Evolutionary conservation across 1,140 invertebrate genomes (phyloP), one percentile per base, ranked within the genome.

Genomic region (Plectus sambesii): DNA sequence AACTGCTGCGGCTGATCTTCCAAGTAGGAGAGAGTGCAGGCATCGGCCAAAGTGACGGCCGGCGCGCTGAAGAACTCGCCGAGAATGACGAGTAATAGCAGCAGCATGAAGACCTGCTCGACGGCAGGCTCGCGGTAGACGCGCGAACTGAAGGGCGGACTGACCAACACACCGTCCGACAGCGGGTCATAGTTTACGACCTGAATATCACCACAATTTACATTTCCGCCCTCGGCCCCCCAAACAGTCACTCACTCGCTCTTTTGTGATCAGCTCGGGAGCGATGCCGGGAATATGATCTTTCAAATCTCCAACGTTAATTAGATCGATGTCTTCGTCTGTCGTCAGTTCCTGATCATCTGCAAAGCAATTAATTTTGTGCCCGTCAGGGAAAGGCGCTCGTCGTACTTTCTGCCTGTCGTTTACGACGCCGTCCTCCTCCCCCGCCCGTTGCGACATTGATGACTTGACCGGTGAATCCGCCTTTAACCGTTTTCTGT

Each of bases 31-130:
- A 70, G 51, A 36, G 68, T 69, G 30, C 85, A 87, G 0, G 85
- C 87, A 69, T 93, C 88, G 0, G 90, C 92, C n/a, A 98, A 73
- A 0, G 90, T 92, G 29, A 98, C 87, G 15, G 92, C 88, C 1
- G 93, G 93, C 2, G 90, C 87, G 55, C 83, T 84, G 52, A 94
- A 93, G 75, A 97, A 97, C 73, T 99, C 93, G 0, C 93, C 92
- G 19, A 97, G 82, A 4, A 93, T 79, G 1, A 97, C 84, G 4
- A 99, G 75, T 12, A 98, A 70, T 6, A 97, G 72, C 5, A 93
- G 72, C 9, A 97, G 76, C 69, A 97, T 90, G 76, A 98, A 98
- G 0, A 87, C 86, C 73, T 92, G 89, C 69, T 90, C 82, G 2
- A 98, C 89, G 63, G 92, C 88, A 68, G 86, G 77, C 49, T 76